Percentiles rank a stretch among this genome's conserved stretches.
phyloP scores from a whole-genome alignment of 1,140 invertebrate species.

The Habropoda laboriosa region DNA sequence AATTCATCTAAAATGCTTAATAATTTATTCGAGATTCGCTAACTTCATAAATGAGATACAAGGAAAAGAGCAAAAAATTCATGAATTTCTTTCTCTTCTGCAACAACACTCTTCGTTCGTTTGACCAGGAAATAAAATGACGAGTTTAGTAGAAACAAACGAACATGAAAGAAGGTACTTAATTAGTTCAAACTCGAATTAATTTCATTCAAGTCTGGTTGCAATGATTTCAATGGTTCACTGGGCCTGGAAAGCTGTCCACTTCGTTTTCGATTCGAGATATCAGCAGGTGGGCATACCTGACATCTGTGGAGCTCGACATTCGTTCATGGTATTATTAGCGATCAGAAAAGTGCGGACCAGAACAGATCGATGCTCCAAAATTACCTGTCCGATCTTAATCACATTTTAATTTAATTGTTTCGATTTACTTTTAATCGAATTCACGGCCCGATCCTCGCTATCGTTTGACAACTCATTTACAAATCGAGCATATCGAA shows the following conservation, averaged over 20 bases:
- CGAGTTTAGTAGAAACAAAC: no score
- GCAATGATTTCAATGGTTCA: constrained; percentile 30
- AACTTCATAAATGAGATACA: no score
- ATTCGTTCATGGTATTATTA: constrained; percentile 67
- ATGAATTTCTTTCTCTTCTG: no score
- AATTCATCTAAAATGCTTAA: no score
- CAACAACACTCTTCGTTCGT: no score
- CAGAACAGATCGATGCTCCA: constrained; percentile 40
- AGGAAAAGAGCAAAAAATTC: no score
- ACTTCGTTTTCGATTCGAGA: constrained; percentile 61
- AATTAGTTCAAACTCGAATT: constrained; percentile 1
- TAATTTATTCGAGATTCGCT: no score
- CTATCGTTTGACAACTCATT: no score
- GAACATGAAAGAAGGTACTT: background rate
- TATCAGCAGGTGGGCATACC: constrained; percentile 69
- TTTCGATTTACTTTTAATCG: constrained; percentile 28
- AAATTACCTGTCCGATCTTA: constrained; percentile 70
- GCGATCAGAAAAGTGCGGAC: constrained; percentile 62
- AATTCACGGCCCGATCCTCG: no score
- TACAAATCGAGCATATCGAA: no score
- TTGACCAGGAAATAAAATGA: no score
- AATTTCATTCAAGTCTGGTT: constrained; percentile 8
- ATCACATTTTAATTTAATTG: constrained; percentile 69
- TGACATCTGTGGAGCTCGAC: constrained; percentile 61
- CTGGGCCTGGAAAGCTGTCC: constrained; percentile 52